Evolutionary conservation across 2,888 invertebrate genomes (phyloP), one percentile per base, ranked within the genome.

Genomic region (Lycocerus yunnanus): DNA sequence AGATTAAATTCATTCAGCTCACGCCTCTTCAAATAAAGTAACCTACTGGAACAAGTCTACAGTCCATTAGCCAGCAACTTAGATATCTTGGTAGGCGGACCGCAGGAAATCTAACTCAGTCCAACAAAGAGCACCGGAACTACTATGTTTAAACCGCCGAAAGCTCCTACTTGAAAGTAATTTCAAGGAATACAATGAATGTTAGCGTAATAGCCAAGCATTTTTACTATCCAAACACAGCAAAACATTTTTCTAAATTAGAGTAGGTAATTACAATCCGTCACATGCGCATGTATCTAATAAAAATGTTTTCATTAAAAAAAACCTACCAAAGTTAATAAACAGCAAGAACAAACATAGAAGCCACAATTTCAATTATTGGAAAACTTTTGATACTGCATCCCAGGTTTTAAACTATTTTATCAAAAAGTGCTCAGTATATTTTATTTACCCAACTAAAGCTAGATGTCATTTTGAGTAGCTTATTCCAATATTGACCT

Each of bases 401-500:
- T 5, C 43, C 5, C 43, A 43, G 43, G 43, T 43, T 43, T 43
- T 43, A 43, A 43, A 43, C 43, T 43, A 43, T 43, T 43, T 43
- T 43, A 43, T 43, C 43, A 43, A 43, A 43, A 43, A 43, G 27
- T 63, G 16, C 66, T 63, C 58, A 67, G 63, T 74, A 70, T 75
- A 70, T 69, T 63, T 21, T 72, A 69, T 69, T 68, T 75, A 59
- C 68, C 68, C 73, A 74, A 69, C 76, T 75, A 78, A 80, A 83
- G 82, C 82, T 82, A 81, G 80, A 83, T 82, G 84, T 83, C 83
- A 83, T 85, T 84, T 83, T 81, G 82, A 80, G 80, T 80, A 77
- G 82, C 83, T 83, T 84, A 82, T 83, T 84, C 83, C 83, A 85
- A 85, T 85, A 85, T 84, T 84, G 85, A 85, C 84, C 82, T 79